A percentile compares a stretch with the other conserved stretches of the same genome.
Evolutionary conservation across 2,797 vertebrate species (phyloP).

Genomic region (Thalassophryne amazonica): DNA sequence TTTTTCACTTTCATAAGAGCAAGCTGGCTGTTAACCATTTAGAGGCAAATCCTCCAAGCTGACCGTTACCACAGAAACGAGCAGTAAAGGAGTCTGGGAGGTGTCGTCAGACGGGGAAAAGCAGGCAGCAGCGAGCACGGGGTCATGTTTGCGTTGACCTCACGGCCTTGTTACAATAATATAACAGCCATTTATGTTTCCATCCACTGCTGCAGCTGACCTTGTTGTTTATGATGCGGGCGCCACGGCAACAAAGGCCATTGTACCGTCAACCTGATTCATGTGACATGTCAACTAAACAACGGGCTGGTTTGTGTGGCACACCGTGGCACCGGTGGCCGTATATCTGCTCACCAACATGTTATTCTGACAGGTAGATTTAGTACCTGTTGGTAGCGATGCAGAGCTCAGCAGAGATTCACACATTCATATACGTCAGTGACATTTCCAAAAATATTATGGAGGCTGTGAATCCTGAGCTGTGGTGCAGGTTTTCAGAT

Average conservation of each 20-base stretch:
- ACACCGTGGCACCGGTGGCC: too few relatives aligned
- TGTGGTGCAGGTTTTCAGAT: constrained; percentile 27
- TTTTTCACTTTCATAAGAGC: constrained; percentile 37
- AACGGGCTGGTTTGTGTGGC: constrained; percentile 59
- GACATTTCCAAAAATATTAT: constrained; percentile 59
- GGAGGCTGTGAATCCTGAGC: constrained; percentile 38
- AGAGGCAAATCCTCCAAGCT: constrained; percentile 18
- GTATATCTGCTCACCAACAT: constrained; percentile 48
- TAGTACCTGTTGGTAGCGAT: constrained; percentile 70
- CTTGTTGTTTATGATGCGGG: constrained; percentile 72
- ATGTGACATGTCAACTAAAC: constrained; percentile 68
- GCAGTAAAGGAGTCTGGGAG: constrained; percentile 65
- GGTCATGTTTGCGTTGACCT: constrained; percentile 66
- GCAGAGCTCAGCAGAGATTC: constrained; percentile 27
- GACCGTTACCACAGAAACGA: constrained; percentile 59
- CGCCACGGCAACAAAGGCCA: constrained; percentile 41
- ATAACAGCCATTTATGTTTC: constrained; percentile 72
- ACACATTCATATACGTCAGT: constrained; percentile 28
- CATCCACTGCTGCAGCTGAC: constrained; percentile 54
- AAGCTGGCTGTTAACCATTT: constrained; percentile 41
- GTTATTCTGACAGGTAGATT: constrained; percentile 62
- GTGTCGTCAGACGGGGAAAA: constrained; percentile 34
- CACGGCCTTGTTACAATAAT: constrained; percentile 65
- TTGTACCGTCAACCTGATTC: constrained; percentile 65
- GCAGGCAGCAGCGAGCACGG: constrained; percentile 44